Conservation (phyloP, 2,113 vertebrate genomes). For the Phocoena phocoena region DNA sequence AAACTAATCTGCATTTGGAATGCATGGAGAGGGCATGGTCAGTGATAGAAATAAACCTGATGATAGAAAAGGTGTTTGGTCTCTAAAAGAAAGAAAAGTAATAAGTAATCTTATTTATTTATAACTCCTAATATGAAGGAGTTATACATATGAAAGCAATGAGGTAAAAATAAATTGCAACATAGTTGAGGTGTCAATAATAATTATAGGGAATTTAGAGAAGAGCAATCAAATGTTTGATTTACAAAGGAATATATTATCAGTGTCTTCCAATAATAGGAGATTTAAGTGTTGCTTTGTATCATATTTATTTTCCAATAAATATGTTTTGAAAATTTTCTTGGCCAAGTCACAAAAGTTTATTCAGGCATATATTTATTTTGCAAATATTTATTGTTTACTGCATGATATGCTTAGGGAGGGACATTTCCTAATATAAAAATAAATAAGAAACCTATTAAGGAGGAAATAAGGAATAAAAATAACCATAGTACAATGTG, state of each 20-base stretch:
- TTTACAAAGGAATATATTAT: neutral
- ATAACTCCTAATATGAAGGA: neutral
- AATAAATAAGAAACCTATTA: neutral
- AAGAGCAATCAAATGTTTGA: neutral
- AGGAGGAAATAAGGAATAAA: neutral
- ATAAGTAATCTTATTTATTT: neutral
- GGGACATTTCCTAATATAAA: neutral
- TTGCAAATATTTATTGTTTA: neutral
- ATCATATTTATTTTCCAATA: neutral
- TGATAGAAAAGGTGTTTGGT: neutral
- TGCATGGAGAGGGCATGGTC: neutral
- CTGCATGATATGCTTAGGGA: neutral
- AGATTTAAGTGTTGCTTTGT: neutral
- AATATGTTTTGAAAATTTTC: neutral
- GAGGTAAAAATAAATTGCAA: neutral
- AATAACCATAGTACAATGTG: neutral
- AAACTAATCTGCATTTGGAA: neutral
- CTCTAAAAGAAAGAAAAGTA: neutral
- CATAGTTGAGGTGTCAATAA: neutral
- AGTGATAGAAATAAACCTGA: neutral
- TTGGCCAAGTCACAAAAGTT: neutral
- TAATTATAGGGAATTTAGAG: neutral
- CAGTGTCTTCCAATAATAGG: neutral
- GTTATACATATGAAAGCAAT: neutral
- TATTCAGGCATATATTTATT: neutral